A percentile compares a stretch with the other conserved stretches of the same genome.
phyloP scores from a whole-genome alignment of 2,797 vertebrate genomes.

The Buceros bicornis region DNA sequence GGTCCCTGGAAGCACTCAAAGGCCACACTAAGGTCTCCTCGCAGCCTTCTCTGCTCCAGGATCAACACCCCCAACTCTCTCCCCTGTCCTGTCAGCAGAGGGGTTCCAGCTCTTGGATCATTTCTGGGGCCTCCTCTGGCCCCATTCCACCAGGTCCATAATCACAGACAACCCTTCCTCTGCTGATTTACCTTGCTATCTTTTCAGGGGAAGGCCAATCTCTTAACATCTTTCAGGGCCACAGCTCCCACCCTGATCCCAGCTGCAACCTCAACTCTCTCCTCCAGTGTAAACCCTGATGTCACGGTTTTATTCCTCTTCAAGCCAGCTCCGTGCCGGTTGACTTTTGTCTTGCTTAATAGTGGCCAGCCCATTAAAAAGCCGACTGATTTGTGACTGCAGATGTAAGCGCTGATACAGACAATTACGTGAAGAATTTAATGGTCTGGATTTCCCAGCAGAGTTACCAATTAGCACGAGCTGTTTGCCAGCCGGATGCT shows the following conservation, averaged over 20 bases:
- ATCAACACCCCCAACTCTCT: too few relatives aligned
- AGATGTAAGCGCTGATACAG: background rate
- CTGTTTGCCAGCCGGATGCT: background rate
- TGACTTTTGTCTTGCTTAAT: background rate
- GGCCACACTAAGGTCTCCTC: background rate
- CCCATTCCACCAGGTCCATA: too few relatives aligned
- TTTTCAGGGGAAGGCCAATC: background rate
- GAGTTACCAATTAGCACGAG: background rate
- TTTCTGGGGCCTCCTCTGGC: too few relatives aligned
- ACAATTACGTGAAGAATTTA: conserved; percentile 8
- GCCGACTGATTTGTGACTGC: conserved; percentile 5
- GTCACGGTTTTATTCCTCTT: background rate
- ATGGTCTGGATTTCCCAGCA: conserved; percentile 33
- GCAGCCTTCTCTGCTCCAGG: background rate
- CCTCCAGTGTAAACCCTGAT: accelerated
- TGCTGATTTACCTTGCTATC: background rate
- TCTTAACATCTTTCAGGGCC: background rate
- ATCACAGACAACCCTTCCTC: background rate
- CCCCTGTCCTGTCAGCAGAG: too few relatives aligned
- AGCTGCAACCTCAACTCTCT: background rate
- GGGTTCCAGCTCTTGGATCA: too few relatives aligned
- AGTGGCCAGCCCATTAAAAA: background rate
- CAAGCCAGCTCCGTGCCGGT: background rate
- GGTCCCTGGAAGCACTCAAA: background rate
- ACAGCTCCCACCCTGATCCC: background rate